Evolutionary conservation across 2,113 vertebrate genomes (phyloP).

Genomic region (Manacus vitellinus): DNA sequence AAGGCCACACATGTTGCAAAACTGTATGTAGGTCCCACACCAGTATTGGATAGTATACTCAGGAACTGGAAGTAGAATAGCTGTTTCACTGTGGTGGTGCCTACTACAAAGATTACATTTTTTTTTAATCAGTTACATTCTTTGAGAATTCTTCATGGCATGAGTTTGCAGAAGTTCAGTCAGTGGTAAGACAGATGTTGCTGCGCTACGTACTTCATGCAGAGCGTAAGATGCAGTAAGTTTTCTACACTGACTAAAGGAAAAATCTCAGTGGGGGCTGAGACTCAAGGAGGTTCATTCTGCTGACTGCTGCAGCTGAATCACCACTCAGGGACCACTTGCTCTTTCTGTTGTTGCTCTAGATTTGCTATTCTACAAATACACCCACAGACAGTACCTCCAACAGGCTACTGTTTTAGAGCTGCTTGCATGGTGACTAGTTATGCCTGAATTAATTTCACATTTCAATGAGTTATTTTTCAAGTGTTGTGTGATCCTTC

Average conservation of each 20-base stretch:
- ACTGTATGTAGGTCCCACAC: accelerated
- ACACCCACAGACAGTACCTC: neutral
- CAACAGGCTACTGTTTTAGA: neutral
- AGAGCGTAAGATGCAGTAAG: neutral
- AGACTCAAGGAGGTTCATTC: neutral
- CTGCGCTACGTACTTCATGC: accelerated
- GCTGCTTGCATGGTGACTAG: neutral
- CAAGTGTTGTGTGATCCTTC: slow-evolving; percentile 27
- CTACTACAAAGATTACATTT: neutral
- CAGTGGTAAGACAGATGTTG: neutral
- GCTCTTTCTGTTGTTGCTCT: neutral
- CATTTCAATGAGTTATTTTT: slow-evolving; percentile 22
- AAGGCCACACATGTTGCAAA: neutral
- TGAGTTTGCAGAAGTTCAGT: neutral
- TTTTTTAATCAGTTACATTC: neutral
- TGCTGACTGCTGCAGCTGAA: neutral
- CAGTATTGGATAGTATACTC: too few species aligned
- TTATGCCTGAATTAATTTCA: slow-evolving; percentile 34
- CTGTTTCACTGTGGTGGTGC: neutral
- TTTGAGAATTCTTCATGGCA: neutral
- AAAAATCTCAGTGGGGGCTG: neutral
- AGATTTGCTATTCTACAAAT: neutral
- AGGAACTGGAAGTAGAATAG: neutral
- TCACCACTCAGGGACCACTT: neutral
- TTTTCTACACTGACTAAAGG: neutral